Base-by-base conservation (phyloP, 2,888 invertebrate species). In the Napeogenes sylphis region DNA sequence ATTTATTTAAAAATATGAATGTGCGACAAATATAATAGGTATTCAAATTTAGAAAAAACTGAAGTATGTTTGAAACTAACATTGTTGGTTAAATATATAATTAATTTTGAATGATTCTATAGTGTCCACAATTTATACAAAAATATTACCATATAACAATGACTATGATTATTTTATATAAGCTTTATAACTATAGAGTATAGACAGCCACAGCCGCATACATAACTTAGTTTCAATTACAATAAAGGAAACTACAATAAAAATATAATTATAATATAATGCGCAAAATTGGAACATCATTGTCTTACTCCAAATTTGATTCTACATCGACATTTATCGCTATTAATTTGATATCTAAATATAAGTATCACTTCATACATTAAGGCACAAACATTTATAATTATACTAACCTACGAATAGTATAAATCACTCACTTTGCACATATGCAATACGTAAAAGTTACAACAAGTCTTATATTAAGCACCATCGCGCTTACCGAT, bases 181-280 rank as follows among this genome's bases (percentile, higher is more conserved):
- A 51, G 47, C 10, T 51, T 30, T 30, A 51, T 70, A 68, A 79
- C 73, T 72, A 73, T 77, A 80, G 38, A 71, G 72, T 77, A 71
- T 78, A 82, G 85, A 87, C 86, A 87, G 87, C 86, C 87, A 85
- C 83, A 82, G 76, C 78, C 74, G 76, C 81, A 79, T 73, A 75
- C 72, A 81, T 82, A 81, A 58, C 68, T 75, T 80, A 81, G 71
- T 70, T 73, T 71, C 72, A 71, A 71, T 69, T 68, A 64, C 54
- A 70, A 71, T 35, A 67, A 69, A 57, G 64, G 64, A 59, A 69
- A 64, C 59, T 68, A 67, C 30, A 59, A 63, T 62, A 63, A 67
- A 64, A 66, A 66, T 70, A 69, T 73, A 46, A 70, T 63, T 68
- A 68, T 68, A 71, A 63, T 73, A 74, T 67, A 73, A 71, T 65